Evolutionary conservation across 2,888 invertebrate genomes (phyloP).

Genomic region (Coelopa pilipes): DNA sequence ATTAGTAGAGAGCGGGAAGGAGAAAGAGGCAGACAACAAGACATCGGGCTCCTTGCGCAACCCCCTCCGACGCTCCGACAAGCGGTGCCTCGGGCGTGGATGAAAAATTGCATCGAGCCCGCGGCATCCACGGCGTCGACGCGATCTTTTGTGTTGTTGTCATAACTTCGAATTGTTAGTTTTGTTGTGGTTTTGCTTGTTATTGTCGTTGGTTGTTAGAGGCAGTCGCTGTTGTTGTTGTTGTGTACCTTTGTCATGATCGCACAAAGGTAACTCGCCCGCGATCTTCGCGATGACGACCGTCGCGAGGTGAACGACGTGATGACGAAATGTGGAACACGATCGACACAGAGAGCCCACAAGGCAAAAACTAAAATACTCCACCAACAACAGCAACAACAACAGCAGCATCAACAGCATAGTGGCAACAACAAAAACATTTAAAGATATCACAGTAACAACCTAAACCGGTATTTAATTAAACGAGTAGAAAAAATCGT

Average conservation of each 20-base stretch:
- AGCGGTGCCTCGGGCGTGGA: no score
- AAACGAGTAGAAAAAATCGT: constrained; percentile 1
- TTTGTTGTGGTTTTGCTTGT: no score
- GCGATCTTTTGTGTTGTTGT: no score
- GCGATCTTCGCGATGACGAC: background rate
- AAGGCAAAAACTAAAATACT: background rate
- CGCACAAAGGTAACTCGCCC: constrained; percentile 3
- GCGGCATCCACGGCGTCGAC: no score
- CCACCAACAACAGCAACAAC: no score
- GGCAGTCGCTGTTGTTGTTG: constrained; percentile 16
- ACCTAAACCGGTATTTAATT: constrained; percentile 18
- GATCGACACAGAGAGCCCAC: background rate
- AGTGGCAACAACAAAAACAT: constrained; percentile 8
- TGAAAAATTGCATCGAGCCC: no score
- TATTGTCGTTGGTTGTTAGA: background rate
- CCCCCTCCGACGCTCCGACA: background rate
- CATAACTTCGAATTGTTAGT: no score
- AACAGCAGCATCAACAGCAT: constrained; percentile 2
- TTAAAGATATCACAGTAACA: background rate
- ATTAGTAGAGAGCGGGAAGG: background rate
- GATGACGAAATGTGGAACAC: constrained; percentile 38
- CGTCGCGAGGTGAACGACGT: background rate
- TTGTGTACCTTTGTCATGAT: constrained; percentile 10
- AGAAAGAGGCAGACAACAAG: background rate
- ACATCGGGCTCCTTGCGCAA: background rate